Percentiles rank a stretch among this genome's conserved stretches.
Conservation (phyloP, 53 echinoderm and acorn worm species). For the Astropecten irregularis region DNA sequence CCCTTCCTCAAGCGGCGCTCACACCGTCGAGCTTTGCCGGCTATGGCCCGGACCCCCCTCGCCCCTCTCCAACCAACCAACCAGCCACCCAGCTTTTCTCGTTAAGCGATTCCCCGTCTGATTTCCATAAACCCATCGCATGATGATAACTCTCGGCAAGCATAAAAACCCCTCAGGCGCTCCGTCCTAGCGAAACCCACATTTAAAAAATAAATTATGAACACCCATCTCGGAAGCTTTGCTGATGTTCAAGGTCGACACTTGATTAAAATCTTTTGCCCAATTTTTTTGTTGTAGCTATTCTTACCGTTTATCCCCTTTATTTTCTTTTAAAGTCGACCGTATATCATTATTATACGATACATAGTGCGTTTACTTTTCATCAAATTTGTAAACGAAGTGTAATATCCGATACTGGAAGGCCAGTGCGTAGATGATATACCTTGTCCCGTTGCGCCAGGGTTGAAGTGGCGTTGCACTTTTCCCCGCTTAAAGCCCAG, state of each 20-base stretch:
- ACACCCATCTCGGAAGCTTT: too few species aligned
- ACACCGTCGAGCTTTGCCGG: too few species aligned
- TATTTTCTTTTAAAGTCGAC: too few species aligned
- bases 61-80: neutral
- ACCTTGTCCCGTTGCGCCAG: too few species aligned
- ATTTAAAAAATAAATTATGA: too few species aligned
- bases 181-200: too few species aligned
- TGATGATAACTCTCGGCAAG: neutral
- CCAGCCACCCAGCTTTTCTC: neutral
- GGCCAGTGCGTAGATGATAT: too few species aligned
- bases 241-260: slow-evolving; percentile 23
- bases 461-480: slow-evolving; percentile 35
- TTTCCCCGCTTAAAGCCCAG: too few species aligned
- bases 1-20: too few species aligned
- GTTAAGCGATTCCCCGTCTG: neutral
- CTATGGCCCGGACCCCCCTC: too few species aligned
- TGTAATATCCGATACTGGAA: neutral
- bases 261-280: slow-evolving; percentile 22
- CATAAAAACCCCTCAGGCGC: neutral
- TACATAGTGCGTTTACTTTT: slow-evolving; percentile 10
- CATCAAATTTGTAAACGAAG: neutral
- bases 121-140: slow-evolving; percentile 36
- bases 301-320: slow-evolving; percentile 17
- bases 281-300: neutral
- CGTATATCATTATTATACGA: too few species aligned